phyloP scores from a whole-genome alignment of 92 coral and sea anemone genomes.

The Siderastrea radians region DNA sequence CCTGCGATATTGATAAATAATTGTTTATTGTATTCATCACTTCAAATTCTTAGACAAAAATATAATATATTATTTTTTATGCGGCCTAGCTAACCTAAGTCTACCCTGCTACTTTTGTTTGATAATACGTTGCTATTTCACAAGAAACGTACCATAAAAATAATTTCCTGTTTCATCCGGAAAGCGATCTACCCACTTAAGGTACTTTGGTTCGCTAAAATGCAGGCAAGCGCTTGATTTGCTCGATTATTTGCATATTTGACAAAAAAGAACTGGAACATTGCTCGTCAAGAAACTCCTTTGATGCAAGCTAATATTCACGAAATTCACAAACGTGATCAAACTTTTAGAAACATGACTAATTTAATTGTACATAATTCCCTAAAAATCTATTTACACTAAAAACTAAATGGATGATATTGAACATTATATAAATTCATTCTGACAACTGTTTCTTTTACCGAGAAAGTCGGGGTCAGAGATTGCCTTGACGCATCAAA shows the following conservation, averaged over 20 bases:
- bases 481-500: too few relatives aligned
- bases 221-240: background rate
- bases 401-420: background rate
- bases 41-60: background rate
- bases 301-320: too few relatives aligned
- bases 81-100: background rate
- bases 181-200: too few relatives aligned
- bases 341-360: too few relatives aligned
- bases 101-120: too few relatives aligned
- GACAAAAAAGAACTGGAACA: too few relatives aligned
- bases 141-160: background rate
- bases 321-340: too few relatives aligned
- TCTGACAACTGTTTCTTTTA: background rate
- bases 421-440: background rate
- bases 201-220: background rate
- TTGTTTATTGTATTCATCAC: conserved; percentile 3
- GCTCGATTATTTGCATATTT: background rate
- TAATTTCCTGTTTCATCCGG: too few relatives aligned
- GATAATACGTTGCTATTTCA: background rate
- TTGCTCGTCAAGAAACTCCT: too few relatives aligned
- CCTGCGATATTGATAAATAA: background rate
- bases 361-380: background rate
- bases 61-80: background rate
- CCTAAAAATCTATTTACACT: background rate
- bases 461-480: too few relatives aligned